Evolutionary conservation across 1,140 invertebrate species (phyloP).

Genomic region (Neodiprion lecontei): DNA sequence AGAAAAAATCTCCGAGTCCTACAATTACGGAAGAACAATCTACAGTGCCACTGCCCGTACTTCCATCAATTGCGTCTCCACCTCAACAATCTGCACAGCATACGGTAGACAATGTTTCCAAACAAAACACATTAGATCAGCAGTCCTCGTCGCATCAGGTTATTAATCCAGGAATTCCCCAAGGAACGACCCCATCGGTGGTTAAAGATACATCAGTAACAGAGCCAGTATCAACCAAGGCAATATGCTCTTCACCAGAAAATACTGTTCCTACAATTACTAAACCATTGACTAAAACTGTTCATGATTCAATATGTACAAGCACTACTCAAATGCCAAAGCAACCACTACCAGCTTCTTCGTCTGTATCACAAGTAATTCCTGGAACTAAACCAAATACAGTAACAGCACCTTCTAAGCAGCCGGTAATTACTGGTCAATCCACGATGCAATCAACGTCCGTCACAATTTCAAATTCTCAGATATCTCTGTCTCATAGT

Average conservation of each 20-base stretch:
- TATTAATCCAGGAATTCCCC: slow-evolving; percentile 15
- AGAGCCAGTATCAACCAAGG: slow-evolving; percentile 37
- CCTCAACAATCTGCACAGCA: slow-evolving; percentile 22
- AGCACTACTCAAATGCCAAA: slow-evolving; percentile 29
- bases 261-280: slow-evolving; percentile 55
- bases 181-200: slow-evolving; percentile 22
- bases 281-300: slow-evolving; percentile 58
- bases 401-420: slow-evolving; percentile 24
- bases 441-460: slow-evolving; percentile 28
- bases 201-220: slow-evolving; percentile 45
- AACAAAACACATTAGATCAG: slow-evolving; percentile 25
- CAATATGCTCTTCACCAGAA: slow-evolving; percentile 28
- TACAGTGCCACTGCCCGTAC: slow-evolving; percentile 58
- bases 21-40: slow-evolving; percentile 62
- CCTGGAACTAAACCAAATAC: slow-evolving; percentile 22
- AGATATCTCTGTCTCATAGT: slow-evolving; percentile 25
- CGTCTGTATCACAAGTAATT: slow-evolving; percentile 24
- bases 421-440: slow-evolving; percentile 26
- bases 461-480: slow-evolving; percentile 14
- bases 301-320: neutral
- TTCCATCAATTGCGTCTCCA: slow-evolving; percentile 49
- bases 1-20: slow-evolving; percentile 47
- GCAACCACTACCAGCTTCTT: slow-evolving; percentile 33
- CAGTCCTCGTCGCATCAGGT: slow-evolving; percentile 8
- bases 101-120: slow-evolving; percentile 26